Evolutionary conservation across 92 coral and sea anemone genomes (phyloP).

Genomic region (Porites lobata): DNA sequence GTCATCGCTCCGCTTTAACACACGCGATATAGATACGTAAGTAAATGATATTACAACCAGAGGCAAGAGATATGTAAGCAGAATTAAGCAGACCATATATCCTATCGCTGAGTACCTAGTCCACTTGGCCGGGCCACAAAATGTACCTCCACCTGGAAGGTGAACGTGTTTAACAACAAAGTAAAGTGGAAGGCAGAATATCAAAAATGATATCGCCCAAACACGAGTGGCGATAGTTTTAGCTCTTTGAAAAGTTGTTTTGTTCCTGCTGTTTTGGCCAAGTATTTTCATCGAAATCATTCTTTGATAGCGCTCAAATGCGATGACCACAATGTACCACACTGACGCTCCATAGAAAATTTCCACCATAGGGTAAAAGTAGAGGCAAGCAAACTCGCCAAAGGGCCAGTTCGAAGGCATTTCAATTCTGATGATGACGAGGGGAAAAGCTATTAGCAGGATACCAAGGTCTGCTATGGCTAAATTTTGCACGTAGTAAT

Average conservation of each 20-base stretch:
- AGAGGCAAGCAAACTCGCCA: conserved; percentile 55
- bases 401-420: conserved; percentile 3
- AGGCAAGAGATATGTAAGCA: conserved; percentile 19
- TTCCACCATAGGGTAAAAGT: conserved; percentile 42
- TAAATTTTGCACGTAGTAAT: conserved; percentile 52
- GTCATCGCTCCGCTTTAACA: not conserved
- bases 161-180: conserved; percentile 3
- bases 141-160: not conserved
- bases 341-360: conserved; percentile 54
- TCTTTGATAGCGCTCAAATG: conserved; percentile 55
- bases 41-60: conserved; percentile 24
- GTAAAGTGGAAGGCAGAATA: conserved; percentile 28
- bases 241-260: not conserved
- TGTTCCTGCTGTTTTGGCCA: not conserved
- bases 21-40: not conserved
- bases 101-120: not conserved
- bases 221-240: not conserved
- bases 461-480: conserved; percentile 66
- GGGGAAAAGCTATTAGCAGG: conserved; percentile 41
- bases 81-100: not conserved
- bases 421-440: not conserved
- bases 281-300: not conserved
- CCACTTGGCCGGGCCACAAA: conserved; percentile 10
- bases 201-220: conserved; percentile 26
- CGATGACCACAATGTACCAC: conserved; percentile 64